Percentiles rank a stretch among this genome's conserved stretches.
These are phyloP conservation scores for Triplophysa siluroides DNA, from an alignment of 2,113 vertebrate species.

Conservation along the genomic window DNA sequence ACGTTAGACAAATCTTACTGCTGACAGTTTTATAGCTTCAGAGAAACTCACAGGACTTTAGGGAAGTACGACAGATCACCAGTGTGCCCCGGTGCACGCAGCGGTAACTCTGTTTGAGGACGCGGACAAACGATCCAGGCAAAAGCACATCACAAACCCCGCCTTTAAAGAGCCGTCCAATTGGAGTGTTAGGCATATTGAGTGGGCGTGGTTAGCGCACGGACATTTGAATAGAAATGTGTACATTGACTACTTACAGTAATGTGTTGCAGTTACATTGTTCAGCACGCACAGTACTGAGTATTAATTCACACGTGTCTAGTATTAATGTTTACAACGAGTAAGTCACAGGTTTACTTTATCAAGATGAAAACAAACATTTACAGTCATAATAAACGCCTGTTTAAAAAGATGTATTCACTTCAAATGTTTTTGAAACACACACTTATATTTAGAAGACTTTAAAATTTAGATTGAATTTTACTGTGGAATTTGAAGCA, in stretches of 20 bases:
- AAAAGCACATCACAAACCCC: not conserved
- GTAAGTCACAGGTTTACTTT: not conserved
- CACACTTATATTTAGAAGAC: too few species aligned
- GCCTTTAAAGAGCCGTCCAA: not conserved
- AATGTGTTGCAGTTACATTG: not conserved
- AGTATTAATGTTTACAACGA: not conserved
- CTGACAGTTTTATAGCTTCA: not conserved
- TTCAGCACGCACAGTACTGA: not conserved
- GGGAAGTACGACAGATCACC: not conserved
- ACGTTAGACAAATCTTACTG: not conserved
- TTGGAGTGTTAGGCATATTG: not conserved
- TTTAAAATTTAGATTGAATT: too few species aligned
- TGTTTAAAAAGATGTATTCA: too few species aligned
- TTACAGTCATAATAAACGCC: not conserved
- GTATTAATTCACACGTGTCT: not conserved
- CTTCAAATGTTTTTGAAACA: not conserved
- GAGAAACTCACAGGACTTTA: conserved; percentile 22
- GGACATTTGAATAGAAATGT: not conserved
- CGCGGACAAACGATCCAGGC: conserved; percentile 8
- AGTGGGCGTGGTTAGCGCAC: not conserved
- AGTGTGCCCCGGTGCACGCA: not conserved
- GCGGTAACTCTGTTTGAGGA: conserved; percentile 27
- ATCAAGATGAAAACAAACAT: not conserved
- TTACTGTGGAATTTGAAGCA: too few species aligned
- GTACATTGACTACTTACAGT: not conserved